These are phyloP conservation scores for Paracanthobrama guichenoti DNA, from an alignment of 2,113 vertebrate genomes.

Conservation along the genomic window DNA sequence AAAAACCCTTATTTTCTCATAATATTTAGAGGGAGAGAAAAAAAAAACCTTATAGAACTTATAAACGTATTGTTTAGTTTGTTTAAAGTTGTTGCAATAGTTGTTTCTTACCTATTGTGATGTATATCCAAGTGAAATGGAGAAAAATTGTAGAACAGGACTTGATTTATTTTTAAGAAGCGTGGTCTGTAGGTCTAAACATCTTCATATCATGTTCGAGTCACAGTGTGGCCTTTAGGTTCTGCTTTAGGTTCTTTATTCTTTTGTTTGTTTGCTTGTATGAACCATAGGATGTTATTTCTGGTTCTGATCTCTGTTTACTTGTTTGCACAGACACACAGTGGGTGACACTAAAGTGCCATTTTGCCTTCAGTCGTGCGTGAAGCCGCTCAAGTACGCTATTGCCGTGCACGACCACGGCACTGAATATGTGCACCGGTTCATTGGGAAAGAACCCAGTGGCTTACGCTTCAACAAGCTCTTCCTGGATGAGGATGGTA, in stretches of 20 bases:
- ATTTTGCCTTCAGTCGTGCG: slow-evolving; percentile 97
- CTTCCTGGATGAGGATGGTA: slow-evolving; percentile 96
- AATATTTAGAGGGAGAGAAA: too few species aligned
- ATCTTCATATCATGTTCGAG: background rate
- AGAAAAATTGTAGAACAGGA: too few species aligned
- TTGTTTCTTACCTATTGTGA: too few species aligned
- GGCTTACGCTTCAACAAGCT: slow-evolving; percentile 96
- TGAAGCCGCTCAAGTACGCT: slow-evolving; percentile 96
- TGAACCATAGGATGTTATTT: background rate
- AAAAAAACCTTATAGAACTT: too few species aligned
- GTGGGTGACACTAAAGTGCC: slow-evolving; percentile 97
- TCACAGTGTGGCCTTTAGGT: background rate
- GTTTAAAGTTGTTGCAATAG: too few species aligned
- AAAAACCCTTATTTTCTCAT: background rate
- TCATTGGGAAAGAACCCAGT: slow-evolving; percentile 97
- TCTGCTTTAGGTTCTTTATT: background rate
- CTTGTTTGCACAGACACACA: slow-evolving; percentile 81
- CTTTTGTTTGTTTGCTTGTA: background rate
- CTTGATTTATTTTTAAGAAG: background rate
- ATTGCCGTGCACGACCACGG: slow-evolving; percentile 92
- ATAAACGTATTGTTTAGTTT: background rate
- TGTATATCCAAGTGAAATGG: too few species aligned
- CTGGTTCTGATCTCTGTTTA: background rate
- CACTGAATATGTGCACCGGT: slow-evolving; percentile 93
- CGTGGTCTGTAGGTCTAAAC: background rate